Base-by-base conservation (phyloP, 92 coral and sea anemone species). In the Porites lobata region DNA sequence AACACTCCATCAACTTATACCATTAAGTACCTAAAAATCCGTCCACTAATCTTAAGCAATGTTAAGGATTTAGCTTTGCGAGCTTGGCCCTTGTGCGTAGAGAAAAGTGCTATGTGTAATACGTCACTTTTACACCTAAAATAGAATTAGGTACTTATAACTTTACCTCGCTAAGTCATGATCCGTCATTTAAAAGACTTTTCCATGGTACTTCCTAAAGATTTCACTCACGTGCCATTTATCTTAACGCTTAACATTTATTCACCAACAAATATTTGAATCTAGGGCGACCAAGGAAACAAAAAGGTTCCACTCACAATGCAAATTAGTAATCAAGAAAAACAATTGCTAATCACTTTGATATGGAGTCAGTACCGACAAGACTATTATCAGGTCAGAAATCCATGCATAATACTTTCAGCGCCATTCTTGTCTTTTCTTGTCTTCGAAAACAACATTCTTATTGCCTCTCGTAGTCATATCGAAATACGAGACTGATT, bases 201-300 rank as follows among this genome's bases (percentile, higher is more conserved):
- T 47, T 51, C 13, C 29, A n/a, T 50, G 6, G 59, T 72, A 43
- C 24, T 17, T 15, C 26, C 22, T 26, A 76, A 21, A 76, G 15
- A 57, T 8, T 24, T 57, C 17, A 26, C 19, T 1, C 66, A 1
- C 54, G 32, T 32, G 6, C 53, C 7, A 22, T 52, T 80, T 17
- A 32, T 8, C 32, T 26, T 19, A 69, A 56, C 57, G 8, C 69
- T 79, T 13, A 20, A 50, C 3, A 38, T 69, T 53, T 69, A 53
- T 69, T 69, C n/a, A 81, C 6, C 65, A 81, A 81, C 69, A 69
- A 81, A 1, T 54, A 69, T 11, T 5, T 69, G 53, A 68, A 81
- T 24, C 67, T 1, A 65, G 57, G 85, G 38, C 66, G 67, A 74
- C 51, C 21, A 9, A 43, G 24, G 17, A 67, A 65, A 80, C 75